phyloP scores from a whole-genome alignment of 2,888 invertebrate species.

The Cantharis flavilabris region DNA sequence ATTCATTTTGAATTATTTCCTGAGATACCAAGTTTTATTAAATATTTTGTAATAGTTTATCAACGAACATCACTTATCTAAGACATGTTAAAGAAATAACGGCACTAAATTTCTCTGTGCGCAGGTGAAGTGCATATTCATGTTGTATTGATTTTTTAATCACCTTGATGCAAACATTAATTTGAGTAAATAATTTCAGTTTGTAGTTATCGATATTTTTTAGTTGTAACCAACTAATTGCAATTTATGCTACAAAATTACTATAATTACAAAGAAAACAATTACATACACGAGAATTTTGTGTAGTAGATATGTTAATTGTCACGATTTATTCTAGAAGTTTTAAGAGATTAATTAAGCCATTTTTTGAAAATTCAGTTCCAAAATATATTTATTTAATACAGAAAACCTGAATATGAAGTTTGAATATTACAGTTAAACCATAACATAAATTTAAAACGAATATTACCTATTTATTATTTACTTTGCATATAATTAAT shows the following conservation, averaged over 20 bases:
- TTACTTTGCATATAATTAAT: background rate
- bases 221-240: background rate
- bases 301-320: background rate
- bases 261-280: background rate
- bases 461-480: background rate
- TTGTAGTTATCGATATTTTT: background rate
- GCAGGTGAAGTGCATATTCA: slow-evolving; percentile 40
- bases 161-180: background rate
- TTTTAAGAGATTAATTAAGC: background rate
- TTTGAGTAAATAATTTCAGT: background rate
- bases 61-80: background rate
- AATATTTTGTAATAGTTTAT: background rate
- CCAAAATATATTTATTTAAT: background rate
- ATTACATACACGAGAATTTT: background rate
- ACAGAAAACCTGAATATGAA: background rate
- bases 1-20: background rate
- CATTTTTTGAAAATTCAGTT: too few relatives aligned
- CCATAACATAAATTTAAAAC: background rate
- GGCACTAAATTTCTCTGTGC: slow-evolving; percentile 24
- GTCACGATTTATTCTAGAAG: background rate
- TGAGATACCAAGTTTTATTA: background rate
- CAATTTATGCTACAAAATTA: background rate
- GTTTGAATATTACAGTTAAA: background rate
- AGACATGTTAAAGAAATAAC: background rate
- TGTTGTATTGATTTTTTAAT: slow-evolving; percentile 37